Evolutionary conservation across 2,888 invertebrate genomes (phyloP).

Genomic region (Colostygia pectinataria): DNA sequence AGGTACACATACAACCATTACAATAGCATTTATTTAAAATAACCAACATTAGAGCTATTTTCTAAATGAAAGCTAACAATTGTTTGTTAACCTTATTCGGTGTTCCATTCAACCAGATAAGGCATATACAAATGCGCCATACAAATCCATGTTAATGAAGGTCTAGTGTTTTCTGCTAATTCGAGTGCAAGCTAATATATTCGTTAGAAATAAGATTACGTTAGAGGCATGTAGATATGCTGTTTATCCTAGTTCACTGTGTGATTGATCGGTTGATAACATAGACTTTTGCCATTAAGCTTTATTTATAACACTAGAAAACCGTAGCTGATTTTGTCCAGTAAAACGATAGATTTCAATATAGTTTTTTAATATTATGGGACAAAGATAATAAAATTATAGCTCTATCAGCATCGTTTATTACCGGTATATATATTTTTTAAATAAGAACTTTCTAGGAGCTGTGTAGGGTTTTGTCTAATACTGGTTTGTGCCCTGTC

Average conservation of each 20-base stretch:
- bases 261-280: constrained; percentile 64
- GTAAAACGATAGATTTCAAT: too few species aligned
- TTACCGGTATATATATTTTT: too few species aligned
- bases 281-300: constrained; percentile 62
- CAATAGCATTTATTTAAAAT: too few species aligned
- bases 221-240: constrained; percentile 43
- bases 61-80: constrained; percentile 11
- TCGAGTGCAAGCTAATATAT: constrained; percentile 36
- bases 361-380: too few species aligned
- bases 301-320: constrained; percentile 40
- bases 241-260: constrained; percentile 51
- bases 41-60: constrained; percentile 4
- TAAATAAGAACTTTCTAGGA: too few species aligned
- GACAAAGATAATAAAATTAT: too few species aligned
- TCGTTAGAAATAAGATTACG: constrained; percentile 53
- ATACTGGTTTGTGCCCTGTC: constrained; percentile 60
- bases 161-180: constrained; percentile 45
- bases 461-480: constrained; percentile 10
- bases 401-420: too few species aligned
- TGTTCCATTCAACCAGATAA: constrained; percentile 27
- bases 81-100: constrained; percentile 14
- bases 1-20: too few species aligned
- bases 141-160: constrained; percentile 37
- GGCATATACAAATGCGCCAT: constrained; percentile 33
- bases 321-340: too few species aligned